These are phyloP conservation scores for Nineta flava DNA, from an alignment of 2,888 invertebrate species.

Conservation along the genomic window DNA sequence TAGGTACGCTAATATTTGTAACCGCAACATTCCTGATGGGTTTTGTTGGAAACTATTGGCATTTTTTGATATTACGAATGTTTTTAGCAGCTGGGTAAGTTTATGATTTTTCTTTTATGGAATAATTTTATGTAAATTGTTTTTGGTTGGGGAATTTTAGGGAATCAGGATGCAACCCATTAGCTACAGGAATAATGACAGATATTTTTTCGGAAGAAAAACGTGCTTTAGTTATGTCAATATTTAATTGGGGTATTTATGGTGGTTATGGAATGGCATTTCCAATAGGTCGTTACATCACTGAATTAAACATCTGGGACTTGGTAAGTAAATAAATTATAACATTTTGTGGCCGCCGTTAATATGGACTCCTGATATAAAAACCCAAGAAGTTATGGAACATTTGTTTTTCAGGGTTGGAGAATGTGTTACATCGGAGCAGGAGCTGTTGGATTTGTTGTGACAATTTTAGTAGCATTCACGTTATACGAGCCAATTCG, in stretches of 20 bases:
- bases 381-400: background rate
- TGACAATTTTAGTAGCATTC: conserved; percentile 53
- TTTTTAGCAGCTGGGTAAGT: conserved; percentile 66
- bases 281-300: conserved; percentile 76
- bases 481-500: conserved; percentile 64
- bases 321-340: conserved; percentile 40
- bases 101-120: background rate
- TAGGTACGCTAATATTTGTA: conserved; percentile 68
- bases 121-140: background rate
- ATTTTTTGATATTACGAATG: conserved; percentile 71
- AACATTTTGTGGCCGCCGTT: background rate
- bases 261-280: conserved; percentile 88
- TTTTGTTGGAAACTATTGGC: conserved; percentile 75
- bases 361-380: background rate
- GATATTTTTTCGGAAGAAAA: conserved; percentile 68
- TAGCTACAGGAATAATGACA: conserved; percentile 69
- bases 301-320: conserved; percentile 54
- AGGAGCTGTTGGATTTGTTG: conserved; percentile 56
- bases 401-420: conserved; percentile 46
- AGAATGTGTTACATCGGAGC: conserved; percentile 66
- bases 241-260: conserved; percentile 94
- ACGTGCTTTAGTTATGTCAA: conserved; percentile 75
- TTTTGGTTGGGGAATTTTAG: conserved; percentile 27
- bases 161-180: conserved; percentile 75
- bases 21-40: conserved; percentile 76